A percentile compares a stretch with the other conserved stretches of the same genome.
phyloP scores from a whole-genome alignment of 2,113 vertebrate species.

The Scomber japonicus region DNA sequence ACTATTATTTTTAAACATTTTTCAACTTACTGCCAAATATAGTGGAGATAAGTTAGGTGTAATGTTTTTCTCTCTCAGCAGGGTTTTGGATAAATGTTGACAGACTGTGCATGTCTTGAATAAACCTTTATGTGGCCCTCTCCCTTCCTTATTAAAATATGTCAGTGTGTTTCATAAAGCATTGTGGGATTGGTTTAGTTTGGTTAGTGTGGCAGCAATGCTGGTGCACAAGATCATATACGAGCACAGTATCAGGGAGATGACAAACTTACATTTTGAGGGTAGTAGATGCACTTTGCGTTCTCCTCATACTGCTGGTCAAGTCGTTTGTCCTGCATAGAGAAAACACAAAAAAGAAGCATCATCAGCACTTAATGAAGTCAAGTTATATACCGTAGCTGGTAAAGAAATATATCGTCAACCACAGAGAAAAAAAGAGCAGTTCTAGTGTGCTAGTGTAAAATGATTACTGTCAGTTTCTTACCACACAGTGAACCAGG shows the following conservation, averaged over 20 bases:
- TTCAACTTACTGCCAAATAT: not conserved
- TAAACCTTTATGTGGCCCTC: not conserved
- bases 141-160: conserved; percentile 16
- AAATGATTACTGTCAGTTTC: conserved; percentile 60
- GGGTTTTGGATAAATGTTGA: not conserved
- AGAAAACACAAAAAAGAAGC: not conserved
- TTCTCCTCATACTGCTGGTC: conserved; percentile 95
- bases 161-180: conserved; percentile 32
- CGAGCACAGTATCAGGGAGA: not conserved
- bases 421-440: conserved; percentile 3
- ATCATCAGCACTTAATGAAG: not conserved
- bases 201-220: conserved; percentile 62
- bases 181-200: conserved; percentile 46
- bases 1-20: not conserved
- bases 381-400: not conserved
- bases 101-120: not conserved
- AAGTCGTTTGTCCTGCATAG: conserved; percentile 93
- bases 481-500: conserved; percentile 98
- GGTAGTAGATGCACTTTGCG: conserved; percentile 88
- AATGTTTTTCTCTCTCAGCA: not conserved
- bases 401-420: not conserved
- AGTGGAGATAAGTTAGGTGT: not conserved
- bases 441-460: not conserved
- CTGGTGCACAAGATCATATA: conserved; percentile 20
- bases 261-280: conserved; percentile 89